A percentile compares a stretch with the other conserved stretches of the same genome.
phyloP scores from a whole-genome alignment of 1,140 invertebrate genomes.

The Leptestheria dahalacensis region DNA sequence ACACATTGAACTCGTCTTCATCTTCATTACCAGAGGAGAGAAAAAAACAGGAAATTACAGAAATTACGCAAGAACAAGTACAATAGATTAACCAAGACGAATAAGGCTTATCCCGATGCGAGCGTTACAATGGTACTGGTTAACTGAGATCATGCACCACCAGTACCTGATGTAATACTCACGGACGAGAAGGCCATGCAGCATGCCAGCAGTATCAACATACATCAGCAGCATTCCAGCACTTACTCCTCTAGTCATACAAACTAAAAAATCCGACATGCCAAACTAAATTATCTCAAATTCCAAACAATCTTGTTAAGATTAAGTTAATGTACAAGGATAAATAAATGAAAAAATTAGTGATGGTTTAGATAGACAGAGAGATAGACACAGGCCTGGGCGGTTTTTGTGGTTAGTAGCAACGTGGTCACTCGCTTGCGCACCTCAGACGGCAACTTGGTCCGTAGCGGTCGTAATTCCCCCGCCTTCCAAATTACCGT shows the following conservation, averaged over 20 bases:
- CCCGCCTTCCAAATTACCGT: slow-evolving; percentile 11
- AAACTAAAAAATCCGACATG: background rate
- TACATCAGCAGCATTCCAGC: too few species aligned
- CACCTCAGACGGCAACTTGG: slow-evolving; percentile 8
- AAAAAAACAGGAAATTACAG: too few species aligned
- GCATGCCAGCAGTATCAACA: background rate
- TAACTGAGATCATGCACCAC: slow-evolving; percentile 34
- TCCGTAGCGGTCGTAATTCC: background rate
- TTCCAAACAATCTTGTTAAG: too few species aligned
- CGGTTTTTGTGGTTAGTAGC: slow-evolving; percentile 5
- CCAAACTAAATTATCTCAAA: too few species aligned
- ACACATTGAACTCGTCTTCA: too few species aligned
- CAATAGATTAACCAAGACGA: background rate
- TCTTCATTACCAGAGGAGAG: too few species aligned
- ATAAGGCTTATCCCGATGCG: slow-evolving; percentile 25
- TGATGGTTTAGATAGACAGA: too few species aligned
- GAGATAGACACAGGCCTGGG: too few species aligned
- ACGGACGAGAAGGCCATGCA: slow-evolving; percentile 28
- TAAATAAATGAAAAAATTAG: too few species aligned
- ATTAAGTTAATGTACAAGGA: background rate
- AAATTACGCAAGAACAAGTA: too few species aligned
- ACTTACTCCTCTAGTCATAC: background rate
- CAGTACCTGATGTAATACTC: slow-evolving; percentile 99
- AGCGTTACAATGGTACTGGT: slow-evolving; percentile 75
- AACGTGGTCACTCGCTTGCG: background rate